Evolutionary conservation across 2,888 invertebrate species (phyloP), one percentile per base, ranked within the genome.

Genomic region (Hymenopus coronatus): DNA sequence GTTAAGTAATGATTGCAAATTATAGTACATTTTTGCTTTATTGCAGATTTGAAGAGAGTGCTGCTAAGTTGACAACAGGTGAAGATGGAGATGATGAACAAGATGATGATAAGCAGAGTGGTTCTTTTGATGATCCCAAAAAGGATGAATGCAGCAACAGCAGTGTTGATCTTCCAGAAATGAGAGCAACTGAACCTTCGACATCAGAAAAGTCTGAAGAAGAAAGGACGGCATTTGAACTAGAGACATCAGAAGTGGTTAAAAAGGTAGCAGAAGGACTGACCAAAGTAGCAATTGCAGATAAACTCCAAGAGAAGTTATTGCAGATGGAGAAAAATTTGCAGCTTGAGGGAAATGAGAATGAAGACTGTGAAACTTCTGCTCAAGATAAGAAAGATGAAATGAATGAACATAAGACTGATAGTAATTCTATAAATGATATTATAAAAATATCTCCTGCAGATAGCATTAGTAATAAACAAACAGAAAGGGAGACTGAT

Each of bases 191-290:
- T 70, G 54, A 70, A 70, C 54, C 15, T 25, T 70, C 54, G 14
- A 20, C 54, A 15, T 54, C 54, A 70, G 54, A 70, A 70, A 70
- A 70, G 6, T 70, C 20, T 25, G 54, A 70, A 70, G 54, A 70
- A 70, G 20, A 25, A 25, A 70, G 25, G 54, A 70, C 54, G 3
- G 54, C 54, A 70, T 70, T 70, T 54, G 30, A 33, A 82, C 20
- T 92, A 15, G 92, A 92, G 90, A 92, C 92, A 46, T 91, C 91
- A 14, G 92, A 93, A 90, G 91, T 92, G 83, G 91, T 92, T 90
- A 92, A 93, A 91, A 91, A 92, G n/a, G 91, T 91, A n/a, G 90
- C 92, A 0, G n/a, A 14, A 83, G 82, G 84, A 83, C 83, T n/a
- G 3, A 84, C 86, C 2, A 89, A 89, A 33, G 88, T 86, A 82